Conservation (phyloP, 2,797 vertebrate genomes). For the Chlorospingus flavigularis region DNA sequence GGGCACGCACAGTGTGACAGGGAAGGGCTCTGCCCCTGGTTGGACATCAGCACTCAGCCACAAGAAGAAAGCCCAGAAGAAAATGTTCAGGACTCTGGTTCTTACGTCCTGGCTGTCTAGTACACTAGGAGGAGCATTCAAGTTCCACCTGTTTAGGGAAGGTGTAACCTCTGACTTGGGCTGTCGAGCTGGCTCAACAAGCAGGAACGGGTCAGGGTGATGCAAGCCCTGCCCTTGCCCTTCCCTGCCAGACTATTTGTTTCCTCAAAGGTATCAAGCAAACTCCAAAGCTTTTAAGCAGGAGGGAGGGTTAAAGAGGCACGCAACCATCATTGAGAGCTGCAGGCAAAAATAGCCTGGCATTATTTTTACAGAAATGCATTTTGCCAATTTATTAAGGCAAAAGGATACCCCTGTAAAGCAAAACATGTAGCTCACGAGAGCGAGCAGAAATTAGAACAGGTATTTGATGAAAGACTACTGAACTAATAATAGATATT, state of each 20-base stretch:
- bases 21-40: not conserved
- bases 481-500: not conserved
- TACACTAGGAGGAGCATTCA: not conserved
- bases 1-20: not conserved
- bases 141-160: slow-evolving; percentile 56
- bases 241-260: slow-evolving; percentile 52
- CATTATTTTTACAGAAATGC: not conserved
- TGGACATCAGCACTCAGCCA: not conserved
- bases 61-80: not conserved
- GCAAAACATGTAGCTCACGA: not conserved
- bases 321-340: not conserved
- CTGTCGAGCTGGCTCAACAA: slow-evolving; percentile 55
- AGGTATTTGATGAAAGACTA: not conserved
- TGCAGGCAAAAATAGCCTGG: not conserved
- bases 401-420: not conserved
- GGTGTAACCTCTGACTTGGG: slow-evolving; percentile 52
- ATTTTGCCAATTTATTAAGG: not conserved
- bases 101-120: not conserved
- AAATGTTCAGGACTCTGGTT: not conserved
- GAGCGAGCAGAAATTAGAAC: not conserved
- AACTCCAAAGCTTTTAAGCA: not conserved
- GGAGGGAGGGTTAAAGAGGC: not conserved
- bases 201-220: slow-evolving; percentile 34
- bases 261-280: not conserved
- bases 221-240: slow-evolving; percentile 52